Percentiles rank a stretch among this genome's conserved stretches.
Evolutionary conservation across 2,888 invertebrate species (phyloP).

Genomic region (Stenoptilia bipunctidactyla): DNA sequence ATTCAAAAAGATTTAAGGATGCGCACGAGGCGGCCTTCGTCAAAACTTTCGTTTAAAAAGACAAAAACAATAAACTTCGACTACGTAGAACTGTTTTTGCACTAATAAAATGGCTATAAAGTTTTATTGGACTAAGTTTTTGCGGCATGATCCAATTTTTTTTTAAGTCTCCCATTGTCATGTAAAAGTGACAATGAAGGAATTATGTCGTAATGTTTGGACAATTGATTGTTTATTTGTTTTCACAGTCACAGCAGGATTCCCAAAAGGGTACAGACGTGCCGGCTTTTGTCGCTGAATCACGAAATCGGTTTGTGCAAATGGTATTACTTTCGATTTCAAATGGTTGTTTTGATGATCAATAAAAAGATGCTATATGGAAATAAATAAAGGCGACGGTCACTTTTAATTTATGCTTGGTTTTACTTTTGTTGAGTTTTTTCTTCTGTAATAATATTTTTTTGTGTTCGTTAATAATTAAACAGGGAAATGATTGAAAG

Average conservation of each 20-base stretch:
- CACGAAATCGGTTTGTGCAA: too few species aligned
- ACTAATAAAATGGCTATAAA: constrained; percentile 50
- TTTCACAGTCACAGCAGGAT: constrained; percentile 18
- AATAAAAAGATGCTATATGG: too few species aligned
- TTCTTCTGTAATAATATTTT: too few species aligned
- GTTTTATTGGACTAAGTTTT: constrained; percentile 25
- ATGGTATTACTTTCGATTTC: too few species aligned
- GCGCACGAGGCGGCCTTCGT: constrained; percentile 47
- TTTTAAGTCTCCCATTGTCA: constrained; percentile 15
- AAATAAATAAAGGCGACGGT: too few species aligned
- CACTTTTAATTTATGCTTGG: too few species aligned
- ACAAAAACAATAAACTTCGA: constrained; percentile 34
- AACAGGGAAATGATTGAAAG: too few species aligned
- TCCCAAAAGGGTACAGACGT: constrained; percentile 32
- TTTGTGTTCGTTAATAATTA: too few species aligned
- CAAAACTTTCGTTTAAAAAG: constrained; percentile 48
- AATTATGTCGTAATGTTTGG: constrained; percentile 47
- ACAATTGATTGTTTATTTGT: constrained; percentile 45
- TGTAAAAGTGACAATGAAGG: constrained; percentile 25
- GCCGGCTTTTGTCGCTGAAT: constrained; percentile 3
- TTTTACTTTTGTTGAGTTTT: too few species aligned
- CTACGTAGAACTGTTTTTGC: constrained; percentile 53
- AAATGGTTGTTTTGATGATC: too few species aligned
- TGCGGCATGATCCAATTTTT: constrained; percentile 37
- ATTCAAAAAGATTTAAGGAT: constrained; percentile 47